A percentile compares a stretch with the other conserved stretches of the same genome.
Evolutionary conservation across 2,113 vertebrate species (phyloP).

Genomic region (Trochalopteron elliotii): DNA sequence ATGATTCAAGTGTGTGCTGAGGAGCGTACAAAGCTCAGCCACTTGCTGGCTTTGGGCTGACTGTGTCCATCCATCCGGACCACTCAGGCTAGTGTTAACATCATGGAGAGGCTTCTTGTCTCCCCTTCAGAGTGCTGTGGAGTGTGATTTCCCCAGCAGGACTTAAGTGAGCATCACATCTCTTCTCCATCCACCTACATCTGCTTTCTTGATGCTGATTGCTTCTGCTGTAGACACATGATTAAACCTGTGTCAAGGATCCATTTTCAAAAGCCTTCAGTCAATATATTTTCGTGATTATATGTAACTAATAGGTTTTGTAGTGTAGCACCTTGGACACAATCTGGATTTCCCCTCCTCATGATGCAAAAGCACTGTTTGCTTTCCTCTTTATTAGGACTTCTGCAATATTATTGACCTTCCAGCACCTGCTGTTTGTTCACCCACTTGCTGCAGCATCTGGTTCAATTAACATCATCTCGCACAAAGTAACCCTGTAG

Average conservation of each 20-base stretch:
- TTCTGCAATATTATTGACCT: not conserved
- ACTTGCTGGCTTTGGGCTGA: not conserved
- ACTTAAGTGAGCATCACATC: not conserved
- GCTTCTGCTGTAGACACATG: not conserved
- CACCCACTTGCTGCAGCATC: not conserved
- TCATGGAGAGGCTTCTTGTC: rapidly evolving
- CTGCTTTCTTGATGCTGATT: not conserved
- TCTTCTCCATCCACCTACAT: not conserved
- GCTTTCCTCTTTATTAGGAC: not conserved
- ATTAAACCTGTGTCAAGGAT: not conserved
- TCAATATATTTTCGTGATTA: not conserved
- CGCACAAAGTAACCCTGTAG: not conserved
- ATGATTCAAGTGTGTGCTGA: not conserved
- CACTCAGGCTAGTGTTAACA: rapidly evolving
- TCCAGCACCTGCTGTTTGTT: conserved; percentile 11
- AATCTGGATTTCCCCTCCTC: not conserved
- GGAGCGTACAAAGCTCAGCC: rapidly evolving
- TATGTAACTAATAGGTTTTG: not conserved
- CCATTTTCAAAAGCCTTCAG: not conserved
- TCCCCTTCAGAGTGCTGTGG: rapidly evolving
- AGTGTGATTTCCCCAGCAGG: not conserved
- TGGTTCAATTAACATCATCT: not conserved
- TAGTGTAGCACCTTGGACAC: not conserved
- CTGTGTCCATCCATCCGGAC: rapidly evolving
- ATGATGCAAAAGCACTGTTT: not conserved